Base-by-base conservation (phyloP, 2,113 vertebrate genomes). In the Hyaena hyaena region DNA sequence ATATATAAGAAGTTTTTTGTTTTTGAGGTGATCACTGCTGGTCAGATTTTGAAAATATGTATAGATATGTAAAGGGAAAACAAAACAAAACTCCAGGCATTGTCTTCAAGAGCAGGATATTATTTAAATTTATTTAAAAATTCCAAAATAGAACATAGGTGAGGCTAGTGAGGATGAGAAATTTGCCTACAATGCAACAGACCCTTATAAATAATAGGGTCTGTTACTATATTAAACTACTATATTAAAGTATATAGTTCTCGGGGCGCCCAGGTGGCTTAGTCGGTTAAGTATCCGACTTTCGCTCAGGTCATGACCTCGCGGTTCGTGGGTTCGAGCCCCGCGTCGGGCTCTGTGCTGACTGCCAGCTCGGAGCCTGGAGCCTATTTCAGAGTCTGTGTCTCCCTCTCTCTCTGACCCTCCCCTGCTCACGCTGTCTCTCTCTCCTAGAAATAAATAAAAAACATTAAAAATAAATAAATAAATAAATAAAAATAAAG, bases 111-210 rank as follows among this genome's bases (percentile, higher is more conserved):
- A 58, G 3, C 6, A 90, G 28, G 11, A 53, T 55, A 66, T 50
- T 92, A 65, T 66, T 89, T 80, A 50, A 39, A 84, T 79, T 77
- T 73, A 55, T 93, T 85, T 69, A 12, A 86, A 69, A 88, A 66
- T 61, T 24, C 7, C 31, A 50, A 95, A 93, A 76, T 69, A 91
- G 8, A 53, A 6, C 5, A 77, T 28, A 23, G 15, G 58, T 68
- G 39, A 48, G 19, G 23, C 19, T 55, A 61, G 10, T 50, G 15
- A 94, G 7, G 23, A 90, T 83, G 26, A 50, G 15, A 24, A 48
- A 65, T 19, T 35, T 89, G 19, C 16, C 63, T 86, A 19, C 2
- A 82, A 77, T 65, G 1, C 26, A 88, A 63, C 0, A 74, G 50
- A 71, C 1, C 15, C 31, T 73, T 17, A n/a, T 28, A 79, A n/a